These are phyloP conservation scores for Mormoops blainvillei DNA, from an alignment of 2,113 vertebrate genomes.

Conservation along the genomic window DNA sequence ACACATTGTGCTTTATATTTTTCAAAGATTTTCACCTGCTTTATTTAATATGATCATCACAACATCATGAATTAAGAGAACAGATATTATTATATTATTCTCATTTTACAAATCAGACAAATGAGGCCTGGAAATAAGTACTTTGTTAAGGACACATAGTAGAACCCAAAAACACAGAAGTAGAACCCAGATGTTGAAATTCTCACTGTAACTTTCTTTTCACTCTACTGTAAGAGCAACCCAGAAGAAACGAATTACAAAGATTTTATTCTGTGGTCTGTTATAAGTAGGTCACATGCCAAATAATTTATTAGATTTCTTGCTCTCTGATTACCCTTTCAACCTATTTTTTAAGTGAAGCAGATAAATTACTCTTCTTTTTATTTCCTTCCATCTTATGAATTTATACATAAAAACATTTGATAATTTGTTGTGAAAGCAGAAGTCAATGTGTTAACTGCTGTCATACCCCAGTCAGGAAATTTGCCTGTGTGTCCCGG, in stretches of 20 bases:
- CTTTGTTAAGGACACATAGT: background rate
- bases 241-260: background rate
- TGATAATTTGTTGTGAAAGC: background rate
- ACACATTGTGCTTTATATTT: background rate
- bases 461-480: conserved; percentile 16
- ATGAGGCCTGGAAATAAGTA: background rate
- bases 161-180: background rate
- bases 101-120: background rate
- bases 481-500: conserved; percentile 41
- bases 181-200: background rate
- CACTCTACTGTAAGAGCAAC: background rate
- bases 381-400: conserved; percentile 1
- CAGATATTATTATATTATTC: background rate
- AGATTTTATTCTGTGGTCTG: background rate
- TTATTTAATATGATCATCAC: background rate
- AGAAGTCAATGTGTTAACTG: conserved; percentile 14
- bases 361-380: background rate
- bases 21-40: background rate
- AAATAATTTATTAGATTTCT: conserved; percentile 10
- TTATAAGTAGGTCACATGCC: background rate
- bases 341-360: conserved; percentile 2
- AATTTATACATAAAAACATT: background rate
- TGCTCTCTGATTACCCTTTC: background rate
- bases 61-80: background rate
- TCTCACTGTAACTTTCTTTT: background rate